phyloP scores from a whole-genome alignment of 2,113 vertebrate species.

The Antennarius striatus region DNA sequence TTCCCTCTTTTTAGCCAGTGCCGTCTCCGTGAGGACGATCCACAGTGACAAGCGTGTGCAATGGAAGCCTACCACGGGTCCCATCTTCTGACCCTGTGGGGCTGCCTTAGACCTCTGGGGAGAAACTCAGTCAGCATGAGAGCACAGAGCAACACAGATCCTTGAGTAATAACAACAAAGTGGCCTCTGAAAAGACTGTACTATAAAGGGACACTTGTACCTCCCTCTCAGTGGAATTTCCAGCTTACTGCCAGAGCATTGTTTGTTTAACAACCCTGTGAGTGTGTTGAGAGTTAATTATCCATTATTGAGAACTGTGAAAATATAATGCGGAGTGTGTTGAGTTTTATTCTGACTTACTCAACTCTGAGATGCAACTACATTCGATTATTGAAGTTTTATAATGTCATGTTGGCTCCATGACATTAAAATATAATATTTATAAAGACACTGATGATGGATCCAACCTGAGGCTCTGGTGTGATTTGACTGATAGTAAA shows the following conservation, averaged over 20 bases:
- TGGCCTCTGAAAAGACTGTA: slow-evolving; percentile 24
- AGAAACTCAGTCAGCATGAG: slow-evolving; percentile 36
- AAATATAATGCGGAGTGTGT: no score
- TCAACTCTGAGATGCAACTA: no score
- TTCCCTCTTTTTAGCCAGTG: slow-evolving; percentile 14
- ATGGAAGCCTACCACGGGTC: slow-evolving; percentile 24
- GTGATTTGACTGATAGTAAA: no score
- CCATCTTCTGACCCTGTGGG: slow-evolving; percentile 35
- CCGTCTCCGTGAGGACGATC: slow-evolving; percentile 39
- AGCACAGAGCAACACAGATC: slow-evolving; percentile 33
- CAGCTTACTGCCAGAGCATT: slow-evolving; percentile 33
- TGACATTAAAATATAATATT: not conserved
- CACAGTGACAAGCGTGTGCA: slow-evolving; percentile 54
- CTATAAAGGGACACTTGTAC: slow-evolving; percentile 50
- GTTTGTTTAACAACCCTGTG: slow-evolving; percentile 53
- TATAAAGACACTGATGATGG: no score
- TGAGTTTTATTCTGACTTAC: no score
- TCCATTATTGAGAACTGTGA: slow-evolving; percentile 43
- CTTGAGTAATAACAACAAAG: slow-evolving; percentile 44
- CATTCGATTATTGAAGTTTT: no score
- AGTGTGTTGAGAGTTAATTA: slow-evolving; percentile 50
- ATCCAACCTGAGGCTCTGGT: no score
- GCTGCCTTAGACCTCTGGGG: slow-evolving; percentile 38
- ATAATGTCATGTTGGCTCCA: not conserved
- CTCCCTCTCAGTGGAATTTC: slow-evolving; percentile 43